Evolutionary conservation across 2,113 vertebrate species (phyloP).

Genomic region (human): DNA sequence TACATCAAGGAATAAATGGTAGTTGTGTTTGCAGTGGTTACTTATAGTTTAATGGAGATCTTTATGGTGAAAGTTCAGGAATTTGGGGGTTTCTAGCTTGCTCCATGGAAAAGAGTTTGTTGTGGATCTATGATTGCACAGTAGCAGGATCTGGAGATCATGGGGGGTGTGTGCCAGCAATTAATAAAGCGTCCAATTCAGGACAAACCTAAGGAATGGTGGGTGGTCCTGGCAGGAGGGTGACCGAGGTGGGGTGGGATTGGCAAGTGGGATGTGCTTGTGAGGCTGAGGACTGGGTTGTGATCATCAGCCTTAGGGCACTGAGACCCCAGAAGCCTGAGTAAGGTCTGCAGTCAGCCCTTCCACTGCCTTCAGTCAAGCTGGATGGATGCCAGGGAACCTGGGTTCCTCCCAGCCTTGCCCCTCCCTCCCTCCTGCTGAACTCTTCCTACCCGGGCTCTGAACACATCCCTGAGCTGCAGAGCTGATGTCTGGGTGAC

Average conservation of each 20-base stretch:
- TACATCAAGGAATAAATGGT: neutral
- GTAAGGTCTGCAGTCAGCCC: neutral
- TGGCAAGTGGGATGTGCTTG: neutral
- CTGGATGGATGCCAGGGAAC: neutral
- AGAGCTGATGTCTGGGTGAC: accelerated
- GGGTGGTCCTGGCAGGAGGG: accelerated
- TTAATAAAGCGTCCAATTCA: neutral
- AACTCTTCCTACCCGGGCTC: neutral
- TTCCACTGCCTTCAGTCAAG: accelerated
- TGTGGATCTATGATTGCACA: neutral
- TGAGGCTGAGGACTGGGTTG: neutral
- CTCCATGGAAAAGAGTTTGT: neutral
- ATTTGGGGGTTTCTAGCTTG: neutral
- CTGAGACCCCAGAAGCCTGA: neutral
- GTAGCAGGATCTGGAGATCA: neutral
- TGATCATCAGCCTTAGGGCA: neutral
- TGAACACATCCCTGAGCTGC: neutral
- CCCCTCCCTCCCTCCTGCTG: neutral
- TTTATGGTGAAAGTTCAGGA: neutral
- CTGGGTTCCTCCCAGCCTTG: accelerated
- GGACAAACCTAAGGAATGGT: neutral
- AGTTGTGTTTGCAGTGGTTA: neutral
- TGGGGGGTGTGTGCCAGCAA: neutral
- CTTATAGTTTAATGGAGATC: neutral
- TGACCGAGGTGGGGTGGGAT: too few relatives aligned